Evolutionary conservation across 1,140 invertebrate species (phyloP), one percentile per base, ranked within the genome.

Genomic region (Drosophila sulfurigaster): DNA sequence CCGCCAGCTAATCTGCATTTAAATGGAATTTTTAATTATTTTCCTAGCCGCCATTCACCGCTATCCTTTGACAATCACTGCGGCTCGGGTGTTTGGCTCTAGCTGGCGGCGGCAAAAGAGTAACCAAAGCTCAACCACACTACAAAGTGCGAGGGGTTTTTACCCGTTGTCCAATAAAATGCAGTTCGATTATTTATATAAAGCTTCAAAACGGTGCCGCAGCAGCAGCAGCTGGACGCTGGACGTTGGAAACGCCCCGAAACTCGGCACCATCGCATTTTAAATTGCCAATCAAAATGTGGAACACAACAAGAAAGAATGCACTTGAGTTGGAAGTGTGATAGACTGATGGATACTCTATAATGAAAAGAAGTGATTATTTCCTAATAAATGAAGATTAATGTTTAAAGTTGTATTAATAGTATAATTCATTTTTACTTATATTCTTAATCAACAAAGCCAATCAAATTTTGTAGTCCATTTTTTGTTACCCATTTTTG

Each of bases 11-110:
- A 88, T 88, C 85, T 88, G 85, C 85, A 88, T 88, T 88, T 88
- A 88, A 88, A 88, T 88, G 78, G 86, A 85, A 89, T 89, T 88
- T 89, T 88, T 89, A 88, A 88, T 88, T 88, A 88, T 88, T 89
- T 88, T 88, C 78, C 70, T 89, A 66, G 81, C 75, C 74, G 74
- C 38, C 70, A 85, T 75, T 82, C 82, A 69, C 65, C 71, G 64
- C 11, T 78, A 86, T 89, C 85, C 85, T 88, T 88, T 88, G 85
- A 88, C 85, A 88, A 88, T 88, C 85, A 89, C 74, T 64, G 85
- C 85, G 81, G 54, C 63, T 20, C 5, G 51, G 57, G 48, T 59
- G 62, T 78, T 65, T 70, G 64, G 59, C 60, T 10, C 67, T 54
- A 43, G 68, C 52, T 64, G 51, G 16, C 45, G 65, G 65, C 65